Evolutionary conservation across 2,888 invertebrate species (phyloP), one percentile per base, ranked within the genome.

Genomic region (Syrphus vitripennis): DNA sequence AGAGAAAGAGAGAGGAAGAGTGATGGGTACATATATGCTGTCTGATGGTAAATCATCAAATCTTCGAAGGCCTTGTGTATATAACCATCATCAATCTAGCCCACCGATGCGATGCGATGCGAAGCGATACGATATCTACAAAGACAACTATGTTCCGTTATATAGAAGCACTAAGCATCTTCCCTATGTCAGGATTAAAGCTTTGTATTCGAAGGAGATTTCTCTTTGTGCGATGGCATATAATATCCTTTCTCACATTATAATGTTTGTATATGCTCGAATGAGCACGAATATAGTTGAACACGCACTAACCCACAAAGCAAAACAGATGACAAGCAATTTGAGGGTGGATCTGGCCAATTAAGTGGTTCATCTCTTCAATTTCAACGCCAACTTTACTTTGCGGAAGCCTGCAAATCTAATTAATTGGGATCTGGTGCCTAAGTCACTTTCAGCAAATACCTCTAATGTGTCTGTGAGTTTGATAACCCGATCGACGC

Each of bases 361-460:
- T 86, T 86, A 86, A 78, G 77, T 86, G 86, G 86, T 82, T 86
- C 86, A 82, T 86, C 77, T 86, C 72, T 63, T 69, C 81, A 82
- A 69, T 67, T 77, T 67, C 81, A 77, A 72, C 84, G 80, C 81
- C 37, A 81, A 69, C 76, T 84, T 84, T 81, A 69, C 81, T 74
- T 86, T 86, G 72, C 69, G 76, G 81, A 77, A 69, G 82, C 77
- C 59, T 81, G 69, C 40, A 53, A 81, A 82, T 82, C 82, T 86
- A 86, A 86, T 86, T 86, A 86, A 86, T 86, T 86, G 86, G 63
- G 69, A 78, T 81, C 81, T 82, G 74, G 50, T 67, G 50, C 50
- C 67, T 82, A 72, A 86, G 86, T 82, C 86, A 77, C 76, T 84
- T 84, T 77, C 65, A 67, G 83, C 34, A 80, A 84, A 76, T 84